Percentiles rank a stretch among this genome's conserved stretches.
These are phyloP conservation scores for Patella ulyssiponensis DNA, from an alignment of 2,888 invertebrate species.

Conservation along the genomic window DNA sequence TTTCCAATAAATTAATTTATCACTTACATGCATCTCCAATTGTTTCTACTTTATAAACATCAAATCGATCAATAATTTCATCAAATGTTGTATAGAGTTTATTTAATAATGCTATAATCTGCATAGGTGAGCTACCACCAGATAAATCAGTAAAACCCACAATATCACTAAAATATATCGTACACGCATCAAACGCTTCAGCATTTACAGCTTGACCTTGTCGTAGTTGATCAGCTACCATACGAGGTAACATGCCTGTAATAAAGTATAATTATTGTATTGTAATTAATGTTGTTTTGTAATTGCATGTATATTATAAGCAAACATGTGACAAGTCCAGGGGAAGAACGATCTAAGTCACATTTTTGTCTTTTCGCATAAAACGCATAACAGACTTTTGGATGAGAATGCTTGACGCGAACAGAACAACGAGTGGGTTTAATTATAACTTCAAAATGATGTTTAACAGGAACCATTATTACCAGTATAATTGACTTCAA, in stretches of 20 bases:
- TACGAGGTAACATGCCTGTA: constrained; percentile 62
- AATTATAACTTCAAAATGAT: too few species aligned
- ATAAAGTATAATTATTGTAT: not conserved
- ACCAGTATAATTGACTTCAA: too few species aligned
- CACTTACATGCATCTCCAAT: constrained; percentile 67
- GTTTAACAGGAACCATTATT: too few species aligned
- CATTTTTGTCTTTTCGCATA: too few species aligned
- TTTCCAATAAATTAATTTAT: too few species aligned
- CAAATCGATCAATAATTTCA: constrained; percentile 60
- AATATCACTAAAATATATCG: constrained; percentile 66
- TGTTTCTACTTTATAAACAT: constrained; percentile 66
- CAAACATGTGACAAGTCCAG: too few species aligned
- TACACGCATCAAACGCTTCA: constrained; percentile 54
- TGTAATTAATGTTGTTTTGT: not conserved
- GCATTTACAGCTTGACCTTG: constrained; percentile 53
- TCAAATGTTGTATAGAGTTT: constrained; percentile 65
- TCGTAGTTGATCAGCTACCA: constrained; percentile 61
- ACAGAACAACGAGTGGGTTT: too few species aligned
- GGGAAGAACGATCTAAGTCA: too few species aligned
- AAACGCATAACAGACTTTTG: too few species aligned
- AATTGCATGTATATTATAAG: not conserved
- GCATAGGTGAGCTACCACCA: constrained; percentile 55
- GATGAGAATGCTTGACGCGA: too few species aligned
- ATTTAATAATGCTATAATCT: constrained; percentile 62
- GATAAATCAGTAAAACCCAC: constrained; percentile 63